A percentile compares a stretch with the other conserved stretches of the same genome.
Evolutionary conservation across 2,797 vertebrate species (phyloP).

Genomic region (Chelidonichthys spinosus): DNA sequence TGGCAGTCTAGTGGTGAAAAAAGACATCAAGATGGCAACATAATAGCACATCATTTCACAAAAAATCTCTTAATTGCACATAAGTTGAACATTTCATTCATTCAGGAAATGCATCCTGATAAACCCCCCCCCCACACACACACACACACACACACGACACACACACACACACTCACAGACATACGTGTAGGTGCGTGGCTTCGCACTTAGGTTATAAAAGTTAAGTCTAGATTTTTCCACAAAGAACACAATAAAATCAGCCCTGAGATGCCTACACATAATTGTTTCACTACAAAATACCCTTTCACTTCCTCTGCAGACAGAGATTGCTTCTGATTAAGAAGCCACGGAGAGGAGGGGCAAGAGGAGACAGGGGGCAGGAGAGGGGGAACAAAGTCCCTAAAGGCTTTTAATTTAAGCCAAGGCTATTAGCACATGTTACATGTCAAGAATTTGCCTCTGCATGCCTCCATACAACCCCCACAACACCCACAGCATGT

Average conservation of each 20-base stretch:
- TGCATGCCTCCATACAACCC: constrained; percentile 67
- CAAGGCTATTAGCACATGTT: constrained; percentile 82
- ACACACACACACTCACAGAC: constrained; percentile 14
- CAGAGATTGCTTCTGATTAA: constrained; percentile 44
- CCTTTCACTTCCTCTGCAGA: constrained; percentile 39
- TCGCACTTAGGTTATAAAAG: constrained; percentile 4
- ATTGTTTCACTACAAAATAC: constrained; percentile 14
- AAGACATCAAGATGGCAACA: constrained; percentile 1
- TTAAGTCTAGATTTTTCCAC: background rate
- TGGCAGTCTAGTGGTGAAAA: background rate
- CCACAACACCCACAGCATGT: constrained; percentile 54
- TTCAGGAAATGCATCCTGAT: constrained; percentile 37
- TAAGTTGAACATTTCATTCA: constrained; percentile 6
- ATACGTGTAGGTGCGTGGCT: background rate
- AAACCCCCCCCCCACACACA: constrained; percentile 2
- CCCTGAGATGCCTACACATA: background rate
- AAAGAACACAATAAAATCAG: constrained; percentile 7
- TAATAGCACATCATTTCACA: background rate
- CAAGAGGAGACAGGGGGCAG: constrained; percentile 23
- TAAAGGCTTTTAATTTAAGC: constrained; percentile 81
- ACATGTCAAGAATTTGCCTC: constrained; percentile 82
- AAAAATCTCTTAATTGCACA: background rate
- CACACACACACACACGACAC: constrained; percentile 2
- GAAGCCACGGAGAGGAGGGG: constrained; percentile 31
- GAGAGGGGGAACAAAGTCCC: constrained; percentile 62